Conservation (phyloP, 2,888 invertebrate species). For the Aspidiotus rigidus region DNA sequence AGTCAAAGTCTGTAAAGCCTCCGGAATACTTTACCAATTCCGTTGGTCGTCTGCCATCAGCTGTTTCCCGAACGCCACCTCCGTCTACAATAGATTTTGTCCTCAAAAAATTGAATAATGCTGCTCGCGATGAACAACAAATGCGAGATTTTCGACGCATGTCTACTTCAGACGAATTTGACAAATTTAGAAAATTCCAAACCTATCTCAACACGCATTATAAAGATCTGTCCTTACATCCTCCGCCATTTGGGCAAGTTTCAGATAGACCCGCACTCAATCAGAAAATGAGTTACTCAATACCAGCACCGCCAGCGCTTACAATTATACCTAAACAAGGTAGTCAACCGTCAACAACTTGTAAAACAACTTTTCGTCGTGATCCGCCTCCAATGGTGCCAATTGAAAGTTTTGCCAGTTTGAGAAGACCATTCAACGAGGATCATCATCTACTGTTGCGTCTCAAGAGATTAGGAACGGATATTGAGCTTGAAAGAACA, state of each 20-base stretch:
- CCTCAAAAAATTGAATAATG: constrained; percentile 3
- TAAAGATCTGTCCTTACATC: neutral
- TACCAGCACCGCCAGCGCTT: constrained; percentile 14
- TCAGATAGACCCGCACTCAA: neutral
- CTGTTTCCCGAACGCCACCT: neutral
- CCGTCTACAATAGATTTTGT: constrained; percentile 16
- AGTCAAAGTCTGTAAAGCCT: neutral
- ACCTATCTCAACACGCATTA: neutral
- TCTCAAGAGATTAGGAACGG: constrained; percentile 39
- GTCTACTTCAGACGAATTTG: constrained; percentile 8
- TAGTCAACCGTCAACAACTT: neutral
- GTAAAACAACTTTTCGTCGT: neutral
- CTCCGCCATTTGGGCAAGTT: neutral
- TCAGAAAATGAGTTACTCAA: neutral
- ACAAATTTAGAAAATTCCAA: constrained; percentile 18
- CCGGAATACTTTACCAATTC: neutral
- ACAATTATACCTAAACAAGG: constrained; percentile 18
- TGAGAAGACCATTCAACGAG: constrained; percentile 15
- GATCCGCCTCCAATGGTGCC: constrained; percentile 31
- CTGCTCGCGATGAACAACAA: constrained; percentile 19
- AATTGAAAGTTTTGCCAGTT: constrained; percentile 20
- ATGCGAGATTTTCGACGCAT: constrained; percentile 9
- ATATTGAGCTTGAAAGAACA: constrained; percentile 38
- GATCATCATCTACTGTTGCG: constrained; percentile 36
- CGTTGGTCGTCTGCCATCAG: neutral